Conservation (phyloP, 2,113 vertebrate genomes). For the Myxocyprinus asiaticus region DNA sequence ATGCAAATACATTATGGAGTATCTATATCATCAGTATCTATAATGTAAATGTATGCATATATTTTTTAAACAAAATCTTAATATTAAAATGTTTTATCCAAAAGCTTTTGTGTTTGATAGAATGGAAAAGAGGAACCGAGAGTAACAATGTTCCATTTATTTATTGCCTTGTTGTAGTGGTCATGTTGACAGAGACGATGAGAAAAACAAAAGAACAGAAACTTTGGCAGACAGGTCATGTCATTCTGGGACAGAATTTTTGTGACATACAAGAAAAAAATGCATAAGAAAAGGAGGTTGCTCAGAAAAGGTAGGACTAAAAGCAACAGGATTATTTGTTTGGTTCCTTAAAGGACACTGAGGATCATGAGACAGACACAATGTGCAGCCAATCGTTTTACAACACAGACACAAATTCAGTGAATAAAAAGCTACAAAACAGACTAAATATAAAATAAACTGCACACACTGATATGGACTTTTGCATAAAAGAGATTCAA, state of each 20-base stretch:
- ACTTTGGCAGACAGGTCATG: slow-evolving; percentile 10
- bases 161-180: slow-evolving; percentile 1
- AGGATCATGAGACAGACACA: not conserved
- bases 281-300: not conserved
- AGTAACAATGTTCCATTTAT: slow-evolving; percentile 16
- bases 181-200: slow-evolving; percentile 4
- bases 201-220: slow-evolving; percentile 10
- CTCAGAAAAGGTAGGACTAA: not conserved
- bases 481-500: slow-evolving; percentile 1
- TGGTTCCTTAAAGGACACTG: not conserved
- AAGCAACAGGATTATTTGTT: slow-evolving; percentile 15
- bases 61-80: not conserved
- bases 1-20: not conserved
- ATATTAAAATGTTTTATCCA: not conserved
- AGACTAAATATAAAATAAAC: slow-evolving; percentile 20
- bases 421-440: slow-evolving; percentile 37
- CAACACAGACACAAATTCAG: slow-evolving; percentile 23
- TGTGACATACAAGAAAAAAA: not conserved
- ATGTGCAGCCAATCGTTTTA: not conserved
- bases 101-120: not conserved
- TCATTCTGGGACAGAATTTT: not conserved
- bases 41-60: not conserved
- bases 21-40: not conserved
- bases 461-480: slow-evolving; percentile 2
- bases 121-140: slow-evolving; percentile 2